Conservation (phyloP, 2,888 invertebrate genomes). For the Phragmatobia fuliginosa region DNA sequence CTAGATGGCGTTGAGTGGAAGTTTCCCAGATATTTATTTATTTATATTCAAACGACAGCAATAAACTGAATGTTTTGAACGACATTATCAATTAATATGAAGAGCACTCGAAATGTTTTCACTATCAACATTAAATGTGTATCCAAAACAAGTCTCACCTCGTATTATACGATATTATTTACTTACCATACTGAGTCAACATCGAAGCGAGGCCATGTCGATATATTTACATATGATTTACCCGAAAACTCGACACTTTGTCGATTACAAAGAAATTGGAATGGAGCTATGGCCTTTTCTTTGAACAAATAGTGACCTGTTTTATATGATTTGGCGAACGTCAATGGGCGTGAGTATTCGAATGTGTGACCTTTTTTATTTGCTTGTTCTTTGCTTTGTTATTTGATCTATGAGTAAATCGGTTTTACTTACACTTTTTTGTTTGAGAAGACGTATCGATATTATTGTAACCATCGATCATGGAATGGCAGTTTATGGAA, state of each 20-base stretch:
- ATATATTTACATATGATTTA: conserved; percentile 50
- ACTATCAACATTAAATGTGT: conserved; percentile 26
- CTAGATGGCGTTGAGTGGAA: no score
- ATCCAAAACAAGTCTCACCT: conserved; percentile 27
- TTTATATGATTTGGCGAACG: conserved; percentile 43
- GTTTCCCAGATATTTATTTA: no score
- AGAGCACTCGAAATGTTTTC: conserved; percentile 29
- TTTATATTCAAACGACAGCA: background rate
- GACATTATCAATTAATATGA: conserved; percentile 30
- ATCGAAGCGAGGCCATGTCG: conserved; percentile 15
- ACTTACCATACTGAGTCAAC: conserved; percentile 41
- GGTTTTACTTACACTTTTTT: background rate
- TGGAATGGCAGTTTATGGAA: background rate
- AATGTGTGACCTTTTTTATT: conserved; percentile 45
- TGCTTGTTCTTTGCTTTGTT: conserved; percentile 26
- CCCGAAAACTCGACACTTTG: conserved; percentile 31
- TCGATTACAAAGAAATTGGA: conserved; percentile 53
- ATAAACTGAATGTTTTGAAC: background rate
- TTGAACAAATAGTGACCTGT: conserved; percentile 42
- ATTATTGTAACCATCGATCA: background rate
- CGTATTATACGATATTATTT: conserved; percentile 32
- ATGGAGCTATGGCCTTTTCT: conserved; percentile 40
- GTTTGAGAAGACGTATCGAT: background rate
- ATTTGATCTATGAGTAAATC: background rate
- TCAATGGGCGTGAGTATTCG: conserved; percentile 38